Evolutionary conservation across 2,888 invertebrate genomes (phyloP).

Genomic region (Aleiodes alternator): DNA sequence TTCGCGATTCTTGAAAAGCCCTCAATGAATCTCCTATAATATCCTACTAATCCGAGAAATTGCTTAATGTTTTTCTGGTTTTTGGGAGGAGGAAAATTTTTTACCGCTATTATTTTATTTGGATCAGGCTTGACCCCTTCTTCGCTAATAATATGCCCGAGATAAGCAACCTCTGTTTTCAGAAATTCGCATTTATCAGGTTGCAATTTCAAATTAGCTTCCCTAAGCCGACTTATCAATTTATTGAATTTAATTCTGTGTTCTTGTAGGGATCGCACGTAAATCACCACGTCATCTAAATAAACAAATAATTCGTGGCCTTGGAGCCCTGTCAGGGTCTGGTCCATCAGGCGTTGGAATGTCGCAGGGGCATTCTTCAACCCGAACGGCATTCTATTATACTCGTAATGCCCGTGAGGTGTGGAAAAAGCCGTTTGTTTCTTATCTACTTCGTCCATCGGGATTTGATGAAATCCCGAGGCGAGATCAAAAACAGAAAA

Average conservation of each 20-base stretch:
- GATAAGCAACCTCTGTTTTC: too few relatives aligned
- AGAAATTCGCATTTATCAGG: too few relatives aligned
- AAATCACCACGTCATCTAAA: constrained; percentile 6
- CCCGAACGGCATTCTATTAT: constrained; percentile 55
- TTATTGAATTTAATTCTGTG: neutral
- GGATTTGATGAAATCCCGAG: constrained; percentile 61
- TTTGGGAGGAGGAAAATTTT: too few relatives aligned
- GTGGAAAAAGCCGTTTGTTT: constrained; percentile 58
- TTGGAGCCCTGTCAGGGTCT: constrained; percentile 54
- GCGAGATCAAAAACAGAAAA: neutral
- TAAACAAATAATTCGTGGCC: constrained; percentile 19
- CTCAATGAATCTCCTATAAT: too few relatives aligned
- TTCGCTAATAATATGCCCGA: too few relatives aligned
- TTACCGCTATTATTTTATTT: too few relatives aligned
- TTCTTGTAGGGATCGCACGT: neutral
- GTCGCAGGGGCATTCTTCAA: constrained; percentile 57
- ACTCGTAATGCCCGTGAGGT: constrained; percentile 57
- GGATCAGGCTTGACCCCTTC: too few relatives aligned
- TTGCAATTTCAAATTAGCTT: too few relatives aligned
- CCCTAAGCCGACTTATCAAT: constrained; percentile 35
- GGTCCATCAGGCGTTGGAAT: constrained; percentile 65
- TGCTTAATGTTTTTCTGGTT: too few relatives aligned
- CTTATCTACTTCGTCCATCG: constrained; percentile 49
- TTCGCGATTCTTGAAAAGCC: neutral
- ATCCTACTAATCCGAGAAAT: too few relatives aligned